Base-by-base conservation (phyloP, 2,888 invertebrate species). In the Drosophila meridionalis region DNA sequence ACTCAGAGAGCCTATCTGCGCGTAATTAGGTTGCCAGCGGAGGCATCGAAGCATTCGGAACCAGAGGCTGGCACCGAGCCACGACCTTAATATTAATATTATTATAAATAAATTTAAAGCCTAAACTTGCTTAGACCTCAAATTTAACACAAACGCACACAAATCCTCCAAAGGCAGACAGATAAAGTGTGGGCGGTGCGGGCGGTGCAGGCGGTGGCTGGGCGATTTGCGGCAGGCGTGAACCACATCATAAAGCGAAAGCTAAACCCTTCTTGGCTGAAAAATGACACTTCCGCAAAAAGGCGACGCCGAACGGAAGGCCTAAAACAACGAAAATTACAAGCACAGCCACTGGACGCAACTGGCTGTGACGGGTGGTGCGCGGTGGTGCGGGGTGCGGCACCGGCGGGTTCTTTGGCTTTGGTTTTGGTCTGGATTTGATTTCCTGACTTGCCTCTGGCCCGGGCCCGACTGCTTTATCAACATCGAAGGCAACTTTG, bases 281-380 rank as follows among this genome's bases (percentile, higher is more conserved):
- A 82, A 90, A 87, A 90, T 88, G 87, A 87, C 90, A 90, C 90
- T 87, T 87, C 89, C 89, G 83, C 69, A 69, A 67, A 69, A 69
- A 68, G 65, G 57, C 71, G 68, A 70, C 67, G 42, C 70, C 64
- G 38, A 77, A 62, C 59, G 80, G 58, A 73, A 75, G 68, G 58
- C 71, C 77, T 80, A 80, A 74, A 73, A 81, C 77, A 81, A 83
- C 68, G 80, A 72, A 87, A 82, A 89, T 87, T 78, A 74, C 82
- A 82, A 69, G 80, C 62, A 55, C 42, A 65, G 67, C 76, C 48
- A 69, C 69, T 73, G 76, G 75, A 74, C 79, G 74, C 55, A 73
- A 64, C 59, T 53, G 43, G 47, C 61, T 67, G 34, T 3, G 28
- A 30, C 36, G 4, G 45, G 9, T 7, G 28, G 4, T 28, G 48